phyloP scores from a whole-genome alignment of 2,113 vertebrate species.

The Chaenogobius annularis region DNA sequence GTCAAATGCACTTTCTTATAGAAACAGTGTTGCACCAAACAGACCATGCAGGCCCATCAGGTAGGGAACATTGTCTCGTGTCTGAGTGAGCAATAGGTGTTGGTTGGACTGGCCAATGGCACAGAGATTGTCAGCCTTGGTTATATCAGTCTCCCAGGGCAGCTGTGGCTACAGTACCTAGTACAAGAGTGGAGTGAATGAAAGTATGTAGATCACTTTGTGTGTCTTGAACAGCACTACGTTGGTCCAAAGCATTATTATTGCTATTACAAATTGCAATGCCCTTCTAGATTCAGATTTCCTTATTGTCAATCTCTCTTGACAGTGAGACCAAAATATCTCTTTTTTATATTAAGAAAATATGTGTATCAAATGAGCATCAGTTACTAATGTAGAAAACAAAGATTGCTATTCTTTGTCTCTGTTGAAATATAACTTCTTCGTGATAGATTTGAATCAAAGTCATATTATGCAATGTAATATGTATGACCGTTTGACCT shows the following conservation, averaged over 20 bases:
- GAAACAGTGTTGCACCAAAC: constrained; percentile 31
- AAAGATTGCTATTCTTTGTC: background rate
- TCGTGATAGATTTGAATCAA: background rate
- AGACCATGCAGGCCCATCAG: constrained; percentile 22
- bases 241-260: background rate
- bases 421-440: background rate
- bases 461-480: background rate
- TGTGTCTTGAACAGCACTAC: background rate
- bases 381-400: background rate
- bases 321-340: too few species aligned
- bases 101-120: background rate
- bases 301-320: too few species aligned
- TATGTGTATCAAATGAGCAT: background rate
- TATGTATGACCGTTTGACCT: background rate
- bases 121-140: background rate
- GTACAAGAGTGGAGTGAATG: background rate
- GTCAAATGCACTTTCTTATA: constrained; percentile 31
- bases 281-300: too few species aligned
- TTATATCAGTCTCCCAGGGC: background rate
- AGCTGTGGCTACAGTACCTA: background rate
- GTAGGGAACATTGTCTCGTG: background rate
- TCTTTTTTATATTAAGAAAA: too few species aligned
- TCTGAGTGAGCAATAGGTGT: background rate
- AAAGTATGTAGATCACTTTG: background rate
- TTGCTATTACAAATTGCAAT: background rate